These are phyloP conservation scores for Macrophya annulata DNA, from an alignment of 2,888 invertebrate species.

Conservation along the genomic window DNA sequence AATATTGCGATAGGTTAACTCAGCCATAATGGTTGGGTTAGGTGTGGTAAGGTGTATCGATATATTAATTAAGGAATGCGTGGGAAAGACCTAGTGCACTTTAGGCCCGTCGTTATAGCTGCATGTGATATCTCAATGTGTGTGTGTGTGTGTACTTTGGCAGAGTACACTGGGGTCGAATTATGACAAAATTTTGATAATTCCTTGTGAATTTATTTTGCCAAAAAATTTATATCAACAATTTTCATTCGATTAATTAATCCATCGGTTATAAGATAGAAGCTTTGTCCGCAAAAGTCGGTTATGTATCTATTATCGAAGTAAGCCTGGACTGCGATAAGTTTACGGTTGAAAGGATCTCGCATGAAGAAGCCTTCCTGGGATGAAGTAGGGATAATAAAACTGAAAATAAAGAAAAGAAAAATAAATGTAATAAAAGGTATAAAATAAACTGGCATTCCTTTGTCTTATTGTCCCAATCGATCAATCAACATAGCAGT, in stretches of 20 bases:
- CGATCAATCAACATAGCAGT: conserved; percentile 63
- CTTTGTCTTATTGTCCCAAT: conserved; percentile 61
- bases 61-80: conserved; percentile 52
- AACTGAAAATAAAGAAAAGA: too few relatives aligned
- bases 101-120: conserved; percentile 5
- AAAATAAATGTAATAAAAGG: not conserved
- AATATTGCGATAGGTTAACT: conserved; percentile 33
- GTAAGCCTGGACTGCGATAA: not conserved
- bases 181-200: not conserved
- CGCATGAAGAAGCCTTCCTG: not conserved
- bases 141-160: not conserved
- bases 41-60: conserved; percentile 47
- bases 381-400: not conserved
- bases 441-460: conserved; percentile 36
- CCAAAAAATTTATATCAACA: not conserved
- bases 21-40: not conserved
- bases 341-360: conserved; percentile 29
- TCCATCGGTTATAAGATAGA: not conserved
- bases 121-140: not conserved
- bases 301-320: not conserved
- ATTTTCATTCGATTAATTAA: not conserved
- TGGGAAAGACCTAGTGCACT: conserved; percentile 54
- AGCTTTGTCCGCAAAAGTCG: not conserved
- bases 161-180: too few relatives aligned
- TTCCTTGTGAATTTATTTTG: not conserved